Evolutionary conservation across 2,888 invertebrate species (phyloP).

Genomic region (Andricus quercusramuli): DNA sequence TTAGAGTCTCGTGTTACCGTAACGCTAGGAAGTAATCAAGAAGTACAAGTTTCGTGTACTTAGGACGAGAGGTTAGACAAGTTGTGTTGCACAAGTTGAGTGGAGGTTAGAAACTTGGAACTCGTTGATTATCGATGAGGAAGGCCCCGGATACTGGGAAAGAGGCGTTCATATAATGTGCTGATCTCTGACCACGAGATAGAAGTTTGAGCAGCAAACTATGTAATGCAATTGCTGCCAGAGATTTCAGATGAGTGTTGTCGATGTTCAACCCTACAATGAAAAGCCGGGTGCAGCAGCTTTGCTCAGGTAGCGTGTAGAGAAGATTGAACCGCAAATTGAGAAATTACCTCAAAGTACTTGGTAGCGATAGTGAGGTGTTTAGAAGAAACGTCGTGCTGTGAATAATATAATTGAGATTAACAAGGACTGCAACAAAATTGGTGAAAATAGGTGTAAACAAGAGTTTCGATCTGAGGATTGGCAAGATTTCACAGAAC

Average conservation of each 20-base stretch:
- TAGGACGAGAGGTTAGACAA: conserved; percentile 2
- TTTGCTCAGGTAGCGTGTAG: not conserved
- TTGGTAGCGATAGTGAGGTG: conserved; percentile 44
- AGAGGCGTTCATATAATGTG: conserved; percentile 1
- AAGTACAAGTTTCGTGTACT: conserved; percentile 6
- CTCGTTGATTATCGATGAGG: conserved; percentile 10
- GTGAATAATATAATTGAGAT: not conserved
- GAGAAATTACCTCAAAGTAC: not conserved
- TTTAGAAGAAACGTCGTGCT: conserved; percentile 5
- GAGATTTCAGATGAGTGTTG: not conserved
- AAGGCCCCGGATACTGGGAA: not conserved
- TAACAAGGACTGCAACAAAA: conserved; percentile 39
- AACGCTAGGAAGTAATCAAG: conserved; percentile 8
- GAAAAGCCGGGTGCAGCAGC: not conserved
- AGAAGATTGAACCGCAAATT: not conserved
- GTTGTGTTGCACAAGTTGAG: conserved; percentile 14
- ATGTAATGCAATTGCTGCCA: conserved; percentile 7
- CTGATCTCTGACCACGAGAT: conserved; percentile 22
- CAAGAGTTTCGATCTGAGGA: conserved; percentile 58
- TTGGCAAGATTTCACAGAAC: conserved; percentile 57
- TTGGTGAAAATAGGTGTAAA: conserved; percentile 62
- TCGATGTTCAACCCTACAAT: not conserved
- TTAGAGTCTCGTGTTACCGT: not conserved
- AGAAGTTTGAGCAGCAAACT: not conserved
- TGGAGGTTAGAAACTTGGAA: conserved; percentile 35